phyloP scores from a whole-genome alignment of 2,888 invertebrate genomes.

The Tuta absoluta region DNA sequence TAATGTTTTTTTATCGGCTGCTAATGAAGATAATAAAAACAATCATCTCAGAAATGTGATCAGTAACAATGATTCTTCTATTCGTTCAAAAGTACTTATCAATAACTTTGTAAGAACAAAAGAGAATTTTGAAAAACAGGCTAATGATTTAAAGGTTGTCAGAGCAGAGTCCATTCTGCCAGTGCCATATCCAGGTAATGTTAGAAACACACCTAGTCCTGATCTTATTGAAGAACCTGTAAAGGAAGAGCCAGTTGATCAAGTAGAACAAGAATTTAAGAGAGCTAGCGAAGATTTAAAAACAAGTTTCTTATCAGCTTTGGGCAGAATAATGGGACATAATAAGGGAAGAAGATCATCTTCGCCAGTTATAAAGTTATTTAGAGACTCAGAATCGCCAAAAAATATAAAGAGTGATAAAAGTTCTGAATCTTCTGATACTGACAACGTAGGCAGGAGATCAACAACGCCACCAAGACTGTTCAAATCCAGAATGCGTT shows the following conservation, averaged over 20 bases:
- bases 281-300: slow-evolving; percentile 67
- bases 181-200: slow-evolving; percentile 58
- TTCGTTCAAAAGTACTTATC: slow-evolving; percentile 13
- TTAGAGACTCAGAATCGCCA: slow-evolving; percentile 11
- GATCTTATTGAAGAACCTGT: slow-evolving; percentile 40
- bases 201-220: slow-evolving; percentile 39
- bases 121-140: neutral
- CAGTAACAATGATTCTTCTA: slow-evolving; percentile 13
- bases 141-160: slow-evolving; percentile 47
- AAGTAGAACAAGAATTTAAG: slow-evolving; percentile 60
- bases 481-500: slow-evolving; percentile 29
- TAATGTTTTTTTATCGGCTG: slow-evolving; percentile 56
- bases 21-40: slow-evolving; percentile 52
- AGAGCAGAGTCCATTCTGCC: slow-evolving; percentile 64
- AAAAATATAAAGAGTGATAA: slow-evolving; percentile 26
- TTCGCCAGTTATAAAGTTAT: slow-evolving; percentile 29
- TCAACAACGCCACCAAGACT: neutral
- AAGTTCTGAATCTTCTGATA: slow-evolving; percentile 28
- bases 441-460: neutral
- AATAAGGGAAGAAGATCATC: slow-evolving; percentile 44
- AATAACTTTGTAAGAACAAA: slow-evolving; percentile 15
- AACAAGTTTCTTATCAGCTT: slow-evolving; percentile 65
- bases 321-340: slow-evolving; percentile 60
- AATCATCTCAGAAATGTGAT: slow-evolving; percentile 22
- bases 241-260: slow-evolving; percentile 40